Evolutionary conservation across 2,797 vertebrate genomes (phyloP).

Genomic region (Syngnathus acus): DNA sequence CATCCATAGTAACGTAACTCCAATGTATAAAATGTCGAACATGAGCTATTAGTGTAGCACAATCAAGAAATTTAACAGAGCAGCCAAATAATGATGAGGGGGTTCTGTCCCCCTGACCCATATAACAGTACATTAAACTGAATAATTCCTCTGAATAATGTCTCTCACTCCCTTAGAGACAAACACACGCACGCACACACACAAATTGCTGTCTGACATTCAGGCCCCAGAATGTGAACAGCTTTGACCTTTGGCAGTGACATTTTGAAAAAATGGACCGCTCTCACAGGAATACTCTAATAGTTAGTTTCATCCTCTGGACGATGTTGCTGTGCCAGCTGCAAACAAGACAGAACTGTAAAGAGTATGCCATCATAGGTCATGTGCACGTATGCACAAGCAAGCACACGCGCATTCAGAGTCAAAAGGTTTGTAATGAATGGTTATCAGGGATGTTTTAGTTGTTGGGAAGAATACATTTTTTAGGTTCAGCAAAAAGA

Average conservation of each 20-base stretch:
- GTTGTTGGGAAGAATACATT: slow-evolving; percentile 6
- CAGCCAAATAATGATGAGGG: slow-evolving; percentile 22
- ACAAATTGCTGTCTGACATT: neutral
- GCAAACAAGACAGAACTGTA: neutral
- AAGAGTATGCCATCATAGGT: neutral
- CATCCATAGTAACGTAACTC: slow-evolving; percentile 21
- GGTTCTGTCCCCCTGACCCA: slow-evolving; percentile 24
- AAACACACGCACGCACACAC: neutral
- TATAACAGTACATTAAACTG: slow-evolving; percentile 31
- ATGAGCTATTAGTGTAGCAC: slow-evolving; percentile 31
- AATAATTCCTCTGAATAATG: neutral
- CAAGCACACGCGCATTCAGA: neutral
- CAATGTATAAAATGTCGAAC: slow-evolving; percentile 27
- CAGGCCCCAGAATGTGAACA: slow-evolving; percentile 16
- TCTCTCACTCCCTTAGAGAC: neutral
- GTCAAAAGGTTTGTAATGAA: neutral
- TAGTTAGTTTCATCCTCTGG: slow-evolving; percentile 10
- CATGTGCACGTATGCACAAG: neutral
- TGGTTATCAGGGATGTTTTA: neutral
- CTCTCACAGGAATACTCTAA: slow-evolving; percentile 10
- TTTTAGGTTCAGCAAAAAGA: slow-evolving; percentile 28
- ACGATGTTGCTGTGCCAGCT: slow-evolving; percentile 1
- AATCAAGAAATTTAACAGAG: slow-evolving; percentile 25
- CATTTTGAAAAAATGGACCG: slow-evolving; percentile 32
- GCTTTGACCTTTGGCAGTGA: slow-evolving; percentile 45